A percentile compares a stretch with the other conserved stretches of the same genome.
Conservation (phyloP, 2,113 vertebrate species). For the Grallaria varia region DNA sequence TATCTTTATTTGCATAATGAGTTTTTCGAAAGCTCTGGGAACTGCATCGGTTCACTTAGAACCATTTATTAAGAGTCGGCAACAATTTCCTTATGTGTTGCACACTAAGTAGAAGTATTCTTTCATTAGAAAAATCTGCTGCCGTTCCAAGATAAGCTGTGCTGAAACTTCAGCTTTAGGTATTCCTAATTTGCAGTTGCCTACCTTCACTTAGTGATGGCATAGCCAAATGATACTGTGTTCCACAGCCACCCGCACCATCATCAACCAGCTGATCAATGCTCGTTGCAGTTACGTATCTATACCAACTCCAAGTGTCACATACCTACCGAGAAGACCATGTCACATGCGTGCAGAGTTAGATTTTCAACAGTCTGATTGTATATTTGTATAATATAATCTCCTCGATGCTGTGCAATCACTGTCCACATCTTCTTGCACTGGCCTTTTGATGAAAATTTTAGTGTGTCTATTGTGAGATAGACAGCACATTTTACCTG, state of each 20-base stretch:
- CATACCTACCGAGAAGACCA: conserved; percentile 31
- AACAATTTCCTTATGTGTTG: conserved; percentile 31
- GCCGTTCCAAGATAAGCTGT: conserved; percentile 25
- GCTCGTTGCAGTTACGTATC: not conserved
- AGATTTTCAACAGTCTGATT: conserved; percentile 69
- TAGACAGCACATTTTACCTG: conserved; percentile 67
- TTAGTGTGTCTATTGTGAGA: conserved; percentile 73
- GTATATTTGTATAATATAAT: conserved; percentile 83
- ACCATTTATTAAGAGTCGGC: conserved; percentile 59
- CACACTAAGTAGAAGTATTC: conserved; percentile 15
- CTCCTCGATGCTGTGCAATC: conserved; percentile 75
- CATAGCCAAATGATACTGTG: not conserved
- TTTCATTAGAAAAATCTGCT: conserved; percentile 53
- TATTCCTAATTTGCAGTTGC: conserved; percentile 42
- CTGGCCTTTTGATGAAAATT: conserved; percentile 71
- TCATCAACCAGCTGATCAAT: not conserved
- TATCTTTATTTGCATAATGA: conserved; percentile 65
- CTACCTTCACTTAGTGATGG: conserved; percentile 43
- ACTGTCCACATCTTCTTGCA: conserved; percentile 72
- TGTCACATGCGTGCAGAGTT: conserved; percentile 66
- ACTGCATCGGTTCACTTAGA: conserved; percentile 44
- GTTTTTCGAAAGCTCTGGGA: conserved; percentile 62
- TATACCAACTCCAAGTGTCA: conserved; percentile 40
- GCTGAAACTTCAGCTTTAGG: conserved; percentile 48
- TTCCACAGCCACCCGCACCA: not conserved